phyloP scores from a whole-genome alignment of 2,888 invertebrate genomes.

The Eurytoma californica region DNA sequence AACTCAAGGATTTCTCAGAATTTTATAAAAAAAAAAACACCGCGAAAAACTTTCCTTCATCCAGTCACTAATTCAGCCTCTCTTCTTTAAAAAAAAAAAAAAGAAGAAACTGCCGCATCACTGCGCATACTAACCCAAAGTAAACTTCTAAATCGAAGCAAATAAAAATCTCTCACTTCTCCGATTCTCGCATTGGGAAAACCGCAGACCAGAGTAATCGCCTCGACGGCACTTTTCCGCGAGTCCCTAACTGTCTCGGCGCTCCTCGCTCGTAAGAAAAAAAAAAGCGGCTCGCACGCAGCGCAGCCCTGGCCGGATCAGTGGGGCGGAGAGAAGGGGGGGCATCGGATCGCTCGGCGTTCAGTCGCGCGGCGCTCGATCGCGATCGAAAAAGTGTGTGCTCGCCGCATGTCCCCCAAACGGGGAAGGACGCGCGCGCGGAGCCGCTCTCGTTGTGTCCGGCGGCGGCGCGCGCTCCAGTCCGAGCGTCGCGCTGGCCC shows the following conservation, averaged over 20 bases:
- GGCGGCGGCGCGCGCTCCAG: conserved; percentile 58
- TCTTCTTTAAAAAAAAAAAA: no score
- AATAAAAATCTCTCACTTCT: not conserved
- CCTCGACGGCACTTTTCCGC: not conserved
- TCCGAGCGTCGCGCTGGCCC: conserved; percentile 71
- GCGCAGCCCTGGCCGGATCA: not conserved
- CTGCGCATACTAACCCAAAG: not conserved
- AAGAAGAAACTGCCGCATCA: no score
- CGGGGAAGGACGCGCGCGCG: not conserved
- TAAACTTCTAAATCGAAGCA: not conserved
- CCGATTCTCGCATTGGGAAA: not conserved
- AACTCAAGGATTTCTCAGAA: no score
- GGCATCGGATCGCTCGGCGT: not conserved
- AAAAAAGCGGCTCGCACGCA: not conserved
- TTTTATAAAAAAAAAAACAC: no score
- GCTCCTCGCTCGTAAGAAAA: not conserved
- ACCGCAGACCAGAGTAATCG: not conserved
- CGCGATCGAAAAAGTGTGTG: conserved; percentile 8
- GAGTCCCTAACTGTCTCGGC: not conserved
- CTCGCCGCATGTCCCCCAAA: conserved; percentile 4
- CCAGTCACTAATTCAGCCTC: no score
- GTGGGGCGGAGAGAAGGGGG: not conserved
- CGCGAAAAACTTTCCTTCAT: no score
- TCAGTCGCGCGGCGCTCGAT: not conserved
- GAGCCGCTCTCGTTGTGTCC: conserved; percentile 23